phyloP scores from a whole-genome alignment of 2,113 vertebrate species.

The Cheirogaleus medius region DNA sequence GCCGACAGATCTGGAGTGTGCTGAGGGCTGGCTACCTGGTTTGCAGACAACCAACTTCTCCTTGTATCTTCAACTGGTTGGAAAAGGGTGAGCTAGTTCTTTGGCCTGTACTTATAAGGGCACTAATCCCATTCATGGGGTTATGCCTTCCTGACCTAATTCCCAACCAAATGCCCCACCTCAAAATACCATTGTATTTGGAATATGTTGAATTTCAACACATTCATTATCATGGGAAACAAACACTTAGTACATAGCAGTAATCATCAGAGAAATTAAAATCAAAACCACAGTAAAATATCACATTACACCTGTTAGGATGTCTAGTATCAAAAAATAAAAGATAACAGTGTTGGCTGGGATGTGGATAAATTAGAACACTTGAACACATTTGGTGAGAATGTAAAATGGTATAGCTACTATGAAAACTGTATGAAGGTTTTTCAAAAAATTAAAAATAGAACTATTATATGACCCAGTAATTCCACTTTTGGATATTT shows the following conservation, averaged over 20 bases:
- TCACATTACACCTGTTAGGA: neutral
- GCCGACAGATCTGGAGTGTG: neutral
- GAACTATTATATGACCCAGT: neutral
- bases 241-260: neutral
- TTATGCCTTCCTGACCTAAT: too few relatives aligned
- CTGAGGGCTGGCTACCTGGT: fast-evolving
- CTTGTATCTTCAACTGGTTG: neutral
- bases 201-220: neutral
- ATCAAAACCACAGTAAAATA: neutral
- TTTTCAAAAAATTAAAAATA: neutral
- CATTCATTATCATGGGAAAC: neutral
- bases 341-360: neutral
- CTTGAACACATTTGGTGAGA: neutral
- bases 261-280: neutral
- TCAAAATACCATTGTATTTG: neutral
- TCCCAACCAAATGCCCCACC: neutral
- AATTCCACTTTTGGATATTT: neutral
- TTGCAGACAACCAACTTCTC: neutral
- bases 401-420: neutral
- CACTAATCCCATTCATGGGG: neutral
- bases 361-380: neutral
- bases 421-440: neutral
- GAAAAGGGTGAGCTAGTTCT: neutral
- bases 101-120: neutral
- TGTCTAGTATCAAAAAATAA: neutral